Evolutionary conservation across 2,113 vertebrate genomes (phyloP).

Genomic region (Balaenoptera acutorostrata): DNA sequence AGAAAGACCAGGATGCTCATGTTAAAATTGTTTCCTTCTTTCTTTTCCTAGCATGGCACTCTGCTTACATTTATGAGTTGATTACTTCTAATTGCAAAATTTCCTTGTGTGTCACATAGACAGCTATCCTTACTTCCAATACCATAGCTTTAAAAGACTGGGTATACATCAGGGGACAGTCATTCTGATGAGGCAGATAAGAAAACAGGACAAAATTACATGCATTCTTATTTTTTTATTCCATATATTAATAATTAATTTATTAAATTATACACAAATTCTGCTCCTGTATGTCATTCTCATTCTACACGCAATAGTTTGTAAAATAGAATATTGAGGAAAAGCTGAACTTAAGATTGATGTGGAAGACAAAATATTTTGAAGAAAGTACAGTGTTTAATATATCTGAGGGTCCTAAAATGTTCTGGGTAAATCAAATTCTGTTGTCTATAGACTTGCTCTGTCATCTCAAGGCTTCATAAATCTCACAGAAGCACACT

Average conservation of each 20-base stretch:
- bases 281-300: background rate
- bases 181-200: background rate
- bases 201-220: background rate
- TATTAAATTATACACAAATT: background rate
- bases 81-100: background rate
- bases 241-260: background rate
- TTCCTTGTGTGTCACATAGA: background rate
- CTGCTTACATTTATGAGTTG: background rate
- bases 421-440: background rate
- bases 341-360: background rate
- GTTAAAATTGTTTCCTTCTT: background rate
- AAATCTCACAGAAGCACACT: background rate
- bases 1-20: background rate
- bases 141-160: background rate
- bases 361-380: background rate
- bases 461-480: background rate
- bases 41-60: background rate
- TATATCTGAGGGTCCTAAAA: background rate
- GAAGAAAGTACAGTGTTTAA: background rate
- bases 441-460: background rate
- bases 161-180: background rate
- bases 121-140: background rate
- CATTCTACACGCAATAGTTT: background rate
- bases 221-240: background rate
- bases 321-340: background rate